Base-by-base conservation (phyloP, 2,888 invertebrate species). In the Copidosoma aretas region DNA sequence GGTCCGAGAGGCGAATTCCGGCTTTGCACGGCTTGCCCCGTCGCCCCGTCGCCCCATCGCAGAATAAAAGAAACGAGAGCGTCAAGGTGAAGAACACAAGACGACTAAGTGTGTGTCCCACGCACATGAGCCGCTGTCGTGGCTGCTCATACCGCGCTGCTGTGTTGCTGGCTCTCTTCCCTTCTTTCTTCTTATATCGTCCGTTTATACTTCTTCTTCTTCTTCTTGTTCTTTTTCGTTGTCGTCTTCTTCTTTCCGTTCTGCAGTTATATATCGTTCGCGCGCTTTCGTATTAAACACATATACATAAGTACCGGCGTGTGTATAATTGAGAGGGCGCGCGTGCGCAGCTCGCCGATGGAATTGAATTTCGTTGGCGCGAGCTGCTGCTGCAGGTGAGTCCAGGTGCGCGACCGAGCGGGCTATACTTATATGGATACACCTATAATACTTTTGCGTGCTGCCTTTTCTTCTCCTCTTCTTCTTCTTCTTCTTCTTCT, bases 211-310 rank as follows among this genome's bases (percentile, higher is more conserved):
- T 71, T 70, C 63, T 25, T 49, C 46, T 15, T 59, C 41, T 53
- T 51, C 2, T 17, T 59, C 21, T 61, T 68, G 58, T 32, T 64
- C 68, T 68, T 32, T 32, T 73, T n/a, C n/a, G n/a, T n/a, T n/a
- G n/a, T n/a, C n/a, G n/a, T n/a, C n/a, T n/a, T 72, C 74, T 70
- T 74, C 68, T 32, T 49, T 63, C 46, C 54, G 19, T 10, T 51
- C 70, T 60, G 73, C 73, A 73, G 72, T 62, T 72, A 64, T 64
- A 70, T 66, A 73, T 74, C 75, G 70, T 73, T 72, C 68, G 71
- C 64, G 12, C 41, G 46, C 43, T 21, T 14, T n/a, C 19, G 39
- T 59, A 56, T 64, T 70, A 65, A 63, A 41, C 59, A 43, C 57
- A 64, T 61, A 67, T 64, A 58, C 67, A 67, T 71, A 69, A 60